Base-by-base conservation (phyloP, 2,888 invertebrate genomes). In the Aleiodes leptofemur region DNA sequence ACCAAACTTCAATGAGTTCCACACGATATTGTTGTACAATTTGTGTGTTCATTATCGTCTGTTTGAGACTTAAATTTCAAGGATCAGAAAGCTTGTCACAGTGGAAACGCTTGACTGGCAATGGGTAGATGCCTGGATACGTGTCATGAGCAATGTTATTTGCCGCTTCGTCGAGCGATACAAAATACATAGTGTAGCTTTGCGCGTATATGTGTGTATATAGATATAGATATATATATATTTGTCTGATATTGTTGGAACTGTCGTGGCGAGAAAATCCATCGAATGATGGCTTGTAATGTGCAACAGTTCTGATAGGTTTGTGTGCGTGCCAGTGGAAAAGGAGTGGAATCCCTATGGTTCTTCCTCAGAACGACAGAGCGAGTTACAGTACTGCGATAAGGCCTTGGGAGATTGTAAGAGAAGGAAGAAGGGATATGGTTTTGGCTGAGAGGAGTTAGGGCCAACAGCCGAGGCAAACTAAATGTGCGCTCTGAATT, bases 401-500 rank as follows among this genome's bases (percentile, higher is more conserved):
- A 72, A 56, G 43, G 7, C 43, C 77, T 78, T 77, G 73, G 72
- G 74, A 76, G 77, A 75, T 76, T 59, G 71, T 76, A 75, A 76
- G 72, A 72, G 74, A 72, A 74, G 75, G 73, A 72, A 74, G 75
- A 72, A 43, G 73, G 34, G n/a, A 31, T 51, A 51, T 51, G 53
- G 66, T 61, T 53, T 38, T 29, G 68, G 34, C 34, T 34, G 34
- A 34, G 76, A 77, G 73, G 66, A 77, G 79, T 80, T 80, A 79
- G 66, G 78, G 78, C 73, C 74, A 76, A 77, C 69, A 72, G 73
- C 69, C 72, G 71, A 51, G 66, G 69, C 43, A 72, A 76, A 73
- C 78, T 72, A 68, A 38, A 23, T 50, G 68, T 51, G 78, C 77
- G 73, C 75, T 80, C 83, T 83, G 83, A 86, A 86, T 86, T 85